Base-by-base conservation (phyloP, 2,113 vertebrate genomes). In the Oncorhynchus gorbuscha region DNA sequence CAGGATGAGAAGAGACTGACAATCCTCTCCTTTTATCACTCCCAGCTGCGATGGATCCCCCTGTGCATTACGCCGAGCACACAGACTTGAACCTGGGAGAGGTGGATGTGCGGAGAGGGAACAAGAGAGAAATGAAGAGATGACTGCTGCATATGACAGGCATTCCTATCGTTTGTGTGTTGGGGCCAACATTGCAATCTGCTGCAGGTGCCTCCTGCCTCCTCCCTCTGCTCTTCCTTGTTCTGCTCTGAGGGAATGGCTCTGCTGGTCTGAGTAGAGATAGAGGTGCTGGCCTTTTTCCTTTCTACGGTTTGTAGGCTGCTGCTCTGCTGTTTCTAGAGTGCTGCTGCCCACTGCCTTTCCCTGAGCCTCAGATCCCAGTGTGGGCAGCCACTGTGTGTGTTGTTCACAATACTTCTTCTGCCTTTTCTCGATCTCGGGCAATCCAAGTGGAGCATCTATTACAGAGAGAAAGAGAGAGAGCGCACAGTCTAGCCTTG, bases 251-350 rank as follows among this genome's bases (percentile, higher is more conserved):
- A 49, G 59, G 59, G 59, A 62, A 62, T 22, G n/a, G 59, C 7
- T 22, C n/a, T n/a, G n/a, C n/a, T 62, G 18, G 8, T 22, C 20
- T 62, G 81, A 78, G 79, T 55, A 55, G 51, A 18, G 51, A 69
- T 80, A 8, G n/a, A 76, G 77, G 77, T 72, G 68, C 79, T 76
- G 72, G 76, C 22, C 30, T 51, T n/a, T 35, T 8, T 5, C 12
- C 55, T 64, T 58, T 77, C 39, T 45, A 3, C 39, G 39, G 39
- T 45, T 45, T 18, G 16, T 55, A 18, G 59, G 8, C n/a, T 24
- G 59, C 62, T 26, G 76, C 66, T 55, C 49, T 55, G 16, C 49
- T 55, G 49, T 45, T 72, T 67, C 82, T 74, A 82, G 84, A 81
- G 68, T 61, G 72, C 73, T 62, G 7, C 59, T 62, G 59, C 59